Percentiles rank a stretch among this genome's conserved stretches.
These are phyloP conservation scores for Etia nguti DNA, from an alignment of 2,113 vertebrate species.

Conservation along the genomic window DNA sequence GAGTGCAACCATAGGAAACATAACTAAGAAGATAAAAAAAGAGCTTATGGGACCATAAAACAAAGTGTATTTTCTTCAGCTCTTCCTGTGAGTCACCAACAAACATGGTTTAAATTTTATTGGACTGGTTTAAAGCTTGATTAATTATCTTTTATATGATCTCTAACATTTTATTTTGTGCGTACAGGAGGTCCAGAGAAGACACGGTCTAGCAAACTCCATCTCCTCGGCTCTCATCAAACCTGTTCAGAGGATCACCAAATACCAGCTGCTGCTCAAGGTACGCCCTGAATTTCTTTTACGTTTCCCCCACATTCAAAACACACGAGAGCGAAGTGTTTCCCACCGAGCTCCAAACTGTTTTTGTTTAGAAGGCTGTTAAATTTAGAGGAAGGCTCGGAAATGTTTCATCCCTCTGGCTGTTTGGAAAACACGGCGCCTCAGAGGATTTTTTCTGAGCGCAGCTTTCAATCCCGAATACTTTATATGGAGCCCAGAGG, in stretches of 20 bases:
- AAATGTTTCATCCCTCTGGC: neutral
- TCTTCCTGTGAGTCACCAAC: neutral
- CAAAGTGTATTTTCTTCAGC: neutral
- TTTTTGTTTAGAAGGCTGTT: neutral
- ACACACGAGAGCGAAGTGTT: neutral
- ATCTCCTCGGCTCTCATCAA: conserved; percentile 98
- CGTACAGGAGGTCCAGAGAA: conserved; percentile 91
- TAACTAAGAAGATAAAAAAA: neutral
- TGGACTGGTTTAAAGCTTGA: neutral
- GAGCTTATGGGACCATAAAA: neutral
- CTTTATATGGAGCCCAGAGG: neutral
- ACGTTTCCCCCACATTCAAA: neutral
- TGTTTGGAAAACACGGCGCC: neutral
- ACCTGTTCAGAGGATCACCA: conserved; percentile 97
- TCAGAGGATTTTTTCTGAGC: neutral
- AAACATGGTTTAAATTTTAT: neutral
- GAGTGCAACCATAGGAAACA: neutral
- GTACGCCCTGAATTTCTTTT: conserved; percentile 55
- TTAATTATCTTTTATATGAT: neutral
- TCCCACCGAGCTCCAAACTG: neutral
- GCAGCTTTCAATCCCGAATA: neutral
- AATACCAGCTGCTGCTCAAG: conserved; percentile 97
- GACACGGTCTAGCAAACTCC: conserved; percentile 91
- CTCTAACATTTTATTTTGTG: neutral
- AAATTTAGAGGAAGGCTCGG: neutral